A percentile compares a stretch with the other conserved stretches of the same genome.
Evolutionary conservation across 2,888 invertebrate species (phyloP).

Genomic region (Calliopum simillimum): DNA sequence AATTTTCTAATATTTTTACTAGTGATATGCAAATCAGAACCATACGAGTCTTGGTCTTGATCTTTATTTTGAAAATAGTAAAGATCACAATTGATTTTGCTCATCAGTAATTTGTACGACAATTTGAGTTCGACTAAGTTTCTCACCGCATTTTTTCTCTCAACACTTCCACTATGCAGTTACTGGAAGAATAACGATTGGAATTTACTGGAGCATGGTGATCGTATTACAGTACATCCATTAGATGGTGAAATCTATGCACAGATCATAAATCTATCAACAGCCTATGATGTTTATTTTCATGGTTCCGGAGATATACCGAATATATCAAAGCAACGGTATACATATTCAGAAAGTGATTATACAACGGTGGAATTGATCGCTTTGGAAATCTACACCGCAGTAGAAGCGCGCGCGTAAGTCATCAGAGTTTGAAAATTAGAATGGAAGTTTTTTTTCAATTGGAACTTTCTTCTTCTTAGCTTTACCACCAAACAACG

Average conservation of each 20-base stretch:
- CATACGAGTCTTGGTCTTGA: neutral
- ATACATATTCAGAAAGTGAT: conserved; percentile 69
- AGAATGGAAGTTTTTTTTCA: neutral
- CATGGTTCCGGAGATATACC: conserved; percentile 78
- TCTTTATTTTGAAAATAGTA: too few relatives aligned
- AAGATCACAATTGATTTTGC: neutral
- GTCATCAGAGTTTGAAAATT: conserved; percentile 32
- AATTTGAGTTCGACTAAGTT: too few relatives aligned
- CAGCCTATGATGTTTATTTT: conserved; percentile 75
- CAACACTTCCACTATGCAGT: too few relatives aligned
- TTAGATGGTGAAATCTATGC: conserved; percentile 82
- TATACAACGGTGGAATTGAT: conserved; percentile 74
- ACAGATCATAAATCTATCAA: conserved; percentile 77
- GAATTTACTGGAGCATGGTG: conserved; percentile 68
- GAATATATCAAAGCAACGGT: conserved; percentile 73
- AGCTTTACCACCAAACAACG: conserved; percentile 75
- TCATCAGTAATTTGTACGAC: neutral
- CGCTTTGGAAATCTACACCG: conserved; percentile 72
- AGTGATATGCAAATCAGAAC: neutral
- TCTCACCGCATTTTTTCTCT: too few relatives aligned
- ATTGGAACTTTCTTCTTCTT: conserved; percentile 8
- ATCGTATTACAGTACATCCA: conserved; percentile 73
- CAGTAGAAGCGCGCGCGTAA: conserved; percentile 71
- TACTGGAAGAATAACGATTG: conserved; percentile 73
- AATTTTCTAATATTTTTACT: neutral